Percentiles rank a stretch among this genome's conserved stretches.
Conservation (phyloP, 2,113 vertebrate species). For the Paradisaea rubra region DNA sequence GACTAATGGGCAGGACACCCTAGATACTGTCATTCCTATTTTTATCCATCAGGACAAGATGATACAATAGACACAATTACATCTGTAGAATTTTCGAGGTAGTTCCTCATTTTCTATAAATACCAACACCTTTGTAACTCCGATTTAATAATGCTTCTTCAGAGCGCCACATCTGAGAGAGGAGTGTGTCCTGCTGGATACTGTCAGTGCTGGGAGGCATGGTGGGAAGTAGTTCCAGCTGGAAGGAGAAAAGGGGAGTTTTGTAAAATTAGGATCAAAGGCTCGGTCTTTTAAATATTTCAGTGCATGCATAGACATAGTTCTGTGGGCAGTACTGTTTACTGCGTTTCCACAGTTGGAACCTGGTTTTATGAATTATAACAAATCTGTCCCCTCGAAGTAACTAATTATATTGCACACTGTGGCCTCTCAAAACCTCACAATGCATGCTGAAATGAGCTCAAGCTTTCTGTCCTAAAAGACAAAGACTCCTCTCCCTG, state of each 20-base stretch:
- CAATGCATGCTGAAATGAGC: background rate
- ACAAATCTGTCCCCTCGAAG: background rate
- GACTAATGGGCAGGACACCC: background rate
- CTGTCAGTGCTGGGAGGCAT: background rate
- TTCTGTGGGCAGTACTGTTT: background rate
- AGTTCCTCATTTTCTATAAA: background rate
- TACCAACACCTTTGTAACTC: background rate
- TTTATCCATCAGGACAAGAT: background rate
- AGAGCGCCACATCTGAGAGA: background rate
- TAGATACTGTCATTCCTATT: conserved; percentile 12
- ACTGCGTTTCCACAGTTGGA: background rate
- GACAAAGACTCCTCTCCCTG: background rate
- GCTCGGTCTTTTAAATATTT: background rate
- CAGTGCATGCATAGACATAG: background rate
- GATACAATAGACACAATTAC: background rate
- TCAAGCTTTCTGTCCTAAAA: background rate
- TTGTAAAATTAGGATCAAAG: background rate
- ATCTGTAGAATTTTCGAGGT: background rate
- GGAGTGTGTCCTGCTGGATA: background rate
- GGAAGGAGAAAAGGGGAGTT: background rate
- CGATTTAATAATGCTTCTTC: background rate
- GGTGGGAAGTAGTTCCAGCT: background rate
- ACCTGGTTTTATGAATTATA: background rate
- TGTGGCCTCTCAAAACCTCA: background rate
- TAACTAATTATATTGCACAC: background rate